Evolutionary conservation across 2,888 invertebrate genomes (phyloP), one percentile per base, ranked within the genome.

Genomic region (Orchesellides sinensis): DNA sequence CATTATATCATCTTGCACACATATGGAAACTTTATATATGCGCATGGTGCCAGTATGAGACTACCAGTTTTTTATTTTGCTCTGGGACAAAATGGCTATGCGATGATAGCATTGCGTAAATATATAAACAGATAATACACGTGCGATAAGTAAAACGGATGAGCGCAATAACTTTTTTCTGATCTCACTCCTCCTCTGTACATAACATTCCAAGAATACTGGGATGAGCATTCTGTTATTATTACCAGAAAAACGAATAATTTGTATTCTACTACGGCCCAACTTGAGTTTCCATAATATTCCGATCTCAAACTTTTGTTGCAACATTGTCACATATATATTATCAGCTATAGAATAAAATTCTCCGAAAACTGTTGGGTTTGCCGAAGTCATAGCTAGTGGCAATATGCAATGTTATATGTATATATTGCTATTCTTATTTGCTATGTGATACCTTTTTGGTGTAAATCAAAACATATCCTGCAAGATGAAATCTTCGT

Each of bases 391-490:
- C n/a, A n/a, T n/a, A 12, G 21, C 14, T 23, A 6, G n/a, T 25
- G 70, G 19, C 17, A n/a, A 17, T 14, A n/a, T 29, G 21, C 32
- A 63, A 52, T 29, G 5, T 27, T 5, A 70, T n/a, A 35, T 3
- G 29, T 25, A 5, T 23, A 25, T 35, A 56, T 23, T 35, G 17
- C 45, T 40, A 32, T n/a, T 70, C 12, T 35, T 35, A 12, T 35
- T 54, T 6, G 52, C 52, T 52, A 52, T n/a, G n/a, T n/a, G n/a
- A n/a, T 40, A 45, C 70, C 10, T 72, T 72, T 72, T 61, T 47
- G 47, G 61, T 47, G 72, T 72, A 72, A 72, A 72, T 72, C 72
- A 59, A 59, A 59, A 72, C 56, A 61, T 17, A 59, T 72, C 47
- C 29, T 70, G 52, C 25, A 35, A 40, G 40, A 40, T 40, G 40